phyloP scores from a whole-genome alignment of 92 coral and sea anemone genomes.

The Epizoanthus ramosus region DNA sequence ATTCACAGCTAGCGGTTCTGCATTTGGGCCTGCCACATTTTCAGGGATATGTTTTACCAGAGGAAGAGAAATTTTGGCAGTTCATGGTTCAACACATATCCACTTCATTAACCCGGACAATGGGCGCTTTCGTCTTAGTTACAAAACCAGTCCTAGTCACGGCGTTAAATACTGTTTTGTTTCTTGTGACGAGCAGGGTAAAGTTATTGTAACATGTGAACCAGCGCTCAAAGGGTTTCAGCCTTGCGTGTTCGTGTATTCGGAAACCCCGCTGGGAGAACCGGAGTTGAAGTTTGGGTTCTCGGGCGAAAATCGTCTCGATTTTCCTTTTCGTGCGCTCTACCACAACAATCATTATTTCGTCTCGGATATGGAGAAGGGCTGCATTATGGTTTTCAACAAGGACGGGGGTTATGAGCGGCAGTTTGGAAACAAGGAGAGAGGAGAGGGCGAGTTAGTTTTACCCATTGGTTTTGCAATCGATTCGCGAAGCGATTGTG shows the following conservation, averaged over 20 bases:
- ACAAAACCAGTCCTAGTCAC: constrained; percentile 68
- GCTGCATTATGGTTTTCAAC: constrained; percentile 80
- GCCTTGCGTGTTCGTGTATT: constrained; percentile 81
- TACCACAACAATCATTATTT: constrained; percentile 70
- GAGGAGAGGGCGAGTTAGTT: constrained; percentile 61
- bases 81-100: constrained; percentile 77
- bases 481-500: constrained; percentile 50
- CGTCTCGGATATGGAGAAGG: constrained; percentile 92
- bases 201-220: constrained; percentile 82
- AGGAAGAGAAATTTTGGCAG: constrained; percentile 68
- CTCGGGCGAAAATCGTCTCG: constrained; percentile 63
- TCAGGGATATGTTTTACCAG: constrained; percentile 83
- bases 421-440: constrained; percentile 69
- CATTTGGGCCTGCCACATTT: constrained; percentile 69
- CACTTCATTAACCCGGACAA: constrained; percentile 69
- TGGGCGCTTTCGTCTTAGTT: constrained; percentile 80
- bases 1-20: constrained; percentile 59
- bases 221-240: constrained; percentile 75
- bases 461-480: constrained; percentile 80
- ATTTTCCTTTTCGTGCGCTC: constrained; percentile 85
- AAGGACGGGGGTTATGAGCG: constrained; percentile 65
- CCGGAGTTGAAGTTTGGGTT: constrained; percentile 83
- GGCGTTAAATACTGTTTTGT: constrained; percentile 85
- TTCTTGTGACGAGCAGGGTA: constrained; percentile 63
- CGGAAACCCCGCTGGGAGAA: constrained; percentile 81